Base-by-base conservation (phyloP, 2,113 vertebrate species). In the Syrmaticus mikado region DNA sequence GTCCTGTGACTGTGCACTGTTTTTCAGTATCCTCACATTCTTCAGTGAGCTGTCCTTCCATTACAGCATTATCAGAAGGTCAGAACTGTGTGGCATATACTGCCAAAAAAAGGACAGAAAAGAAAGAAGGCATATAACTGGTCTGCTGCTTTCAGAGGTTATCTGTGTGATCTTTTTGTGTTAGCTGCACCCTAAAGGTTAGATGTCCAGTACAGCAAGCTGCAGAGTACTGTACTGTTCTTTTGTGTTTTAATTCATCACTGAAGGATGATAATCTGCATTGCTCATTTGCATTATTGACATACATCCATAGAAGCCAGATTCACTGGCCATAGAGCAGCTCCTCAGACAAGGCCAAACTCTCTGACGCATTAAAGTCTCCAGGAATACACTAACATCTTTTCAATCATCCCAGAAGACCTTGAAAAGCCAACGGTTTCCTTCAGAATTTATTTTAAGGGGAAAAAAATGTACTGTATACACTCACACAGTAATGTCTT, bases 71-170 rank as follows among this genome's bases (percentile, higher is more conserved):
- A 5, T 19, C 40, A 68, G 32, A 52, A 10, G 11, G 19, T 62
- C 14, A 70, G n/a, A 82, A 91, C 3, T 1, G 1, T 28, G 9
- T 16, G 48, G 8, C 28, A 8, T 28, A 45, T 30, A 27, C 20
- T 17, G 19, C 28, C 28, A 57, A 57, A 32, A 32, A 57, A 57
- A 53, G 50, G 72, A 55, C 82, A 89, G 82, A 22, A 75, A 62
- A 62, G 13, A 25, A 62, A 73, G 70, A 36, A n/a, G 28, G 57
- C 2, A n/a, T 5, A 13, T 68, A 87, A 65, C 14, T 46, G n/a
- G 53, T 80, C 30, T 84, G 55, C 30, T 90, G 43, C 83, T 75
- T 68, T 93, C 64, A 94, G 41, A 94, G 75, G 24, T 30, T 48
- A 79, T 55, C 21, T 85, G n/a, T 90, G 43, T 71, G 50, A 41